Evolutionary conservation across 2,113 vertebrate genomes (phyloP), one percentile per base, ranked within the genome.

Genomic region (Upupa epops): DNA sequence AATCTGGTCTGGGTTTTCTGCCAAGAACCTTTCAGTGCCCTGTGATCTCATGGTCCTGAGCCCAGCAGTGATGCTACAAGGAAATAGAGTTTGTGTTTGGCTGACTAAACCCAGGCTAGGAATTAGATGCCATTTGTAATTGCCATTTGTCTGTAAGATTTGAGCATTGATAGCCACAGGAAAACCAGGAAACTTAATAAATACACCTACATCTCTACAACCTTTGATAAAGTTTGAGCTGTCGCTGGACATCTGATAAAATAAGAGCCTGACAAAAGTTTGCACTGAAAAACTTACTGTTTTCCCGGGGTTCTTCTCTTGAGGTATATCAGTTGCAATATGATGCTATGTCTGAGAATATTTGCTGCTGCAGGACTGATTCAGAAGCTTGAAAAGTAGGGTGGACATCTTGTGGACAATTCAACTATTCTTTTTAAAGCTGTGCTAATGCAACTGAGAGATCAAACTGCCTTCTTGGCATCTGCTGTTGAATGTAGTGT

Each of bases 111-210:
- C 77, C 78, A 48, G 28, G 52, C 72, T 83, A 81, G 88, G 91
- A 95, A 84, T 89, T 88, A 95, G 28, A 64, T 90, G 84, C 88
- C 84, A 48, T 88, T 80, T 92, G 74, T 96, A 96, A 95, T 81
- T 95, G 76, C 91, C 58, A 46, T 96, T 95, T 89, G 82, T 89
- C 84, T 70, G 22, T 92, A 64, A 80, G 89, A 93, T 83, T 61
- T 88, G 92, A 77, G 81, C 93, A 91, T 70, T 93, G 89, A 87
- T 82, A 86, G 64, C 71, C 86, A 54, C 78, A 70, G 79, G 75
- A 63, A 93, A 83, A 83, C 5, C 59, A 56, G 81, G 84, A 5
- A 85, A 55, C 52, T 83, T 83, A 63, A 84, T 72, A 90, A 84
- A 73, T 73, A 79, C 42, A 82, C 83, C 26, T 71, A 52, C 18